phyloP scores from a whole-genome alignment of 2,797 vertebrate species.

The Rhinatrema bivittatum region DNA sequence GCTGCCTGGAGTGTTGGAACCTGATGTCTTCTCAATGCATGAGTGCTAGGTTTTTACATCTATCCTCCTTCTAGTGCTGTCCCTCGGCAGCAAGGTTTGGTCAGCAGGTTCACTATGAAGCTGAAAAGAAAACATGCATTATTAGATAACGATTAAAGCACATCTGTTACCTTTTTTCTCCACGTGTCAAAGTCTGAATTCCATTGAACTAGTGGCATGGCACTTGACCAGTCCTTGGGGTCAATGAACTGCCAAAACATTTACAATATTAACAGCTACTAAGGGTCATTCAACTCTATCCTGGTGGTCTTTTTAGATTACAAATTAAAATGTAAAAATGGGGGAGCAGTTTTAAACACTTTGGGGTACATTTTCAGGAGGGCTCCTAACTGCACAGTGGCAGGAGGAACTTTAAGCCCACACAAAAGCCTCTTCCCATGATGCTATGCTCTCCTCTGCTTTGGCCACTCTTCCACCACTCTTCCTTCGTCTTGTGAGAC shows the following conservation, averaged over 20 bases:
- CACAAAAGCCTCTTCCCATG: too few species aligned
- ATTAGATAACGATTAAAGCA: constrained; percentile 40
- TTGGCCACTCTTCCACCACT: too few species aligned
- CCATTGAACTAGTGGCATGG: constrained; percentile 35
- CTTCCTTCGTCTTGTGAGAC: too few species aligned
- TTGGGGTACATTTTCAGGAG: too few species aligned
- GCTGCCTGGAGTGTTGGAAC: neutral
- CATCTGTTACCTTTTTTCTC: constrained; percentile 34
- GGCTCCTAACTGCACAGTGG: too few species aligned
- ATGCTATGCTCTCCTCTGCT: too few species aligned
- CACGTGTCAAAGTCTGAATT: constrained; percentile 45
- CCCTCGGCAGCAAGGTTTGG: constrained; percentile 17
- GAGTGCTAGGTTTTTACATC: constrained; percentile 13
- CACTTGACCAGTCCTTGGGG: constrained; percentile 35
- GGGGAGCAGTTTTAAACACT: too few species aligned
- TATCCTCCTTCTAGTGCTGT: constrained; percentile 29
- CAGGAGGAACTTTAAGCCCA: too few species aligned
- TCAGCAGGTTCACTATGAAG: constrained; percentile 28
- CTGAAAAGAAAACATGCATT: constrained; percentile 2
- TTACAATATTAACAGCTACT: constrained; percentile 28
- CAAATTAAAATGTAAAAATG: constrained; percentile 18
- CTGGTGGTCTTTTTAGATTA: constrained; percentile 20
- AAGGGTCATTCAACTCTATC: constrained; percentile 15
- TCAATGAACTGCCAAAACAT: constrained; percentile 41
- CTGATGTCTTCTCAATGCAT: constrained; percentile 7